These are phyloP conservation scores for Apoda limacodes DNA, from an alignment of 2,888 invertebrate genomes.

Conservation along the genomic window DNA sequence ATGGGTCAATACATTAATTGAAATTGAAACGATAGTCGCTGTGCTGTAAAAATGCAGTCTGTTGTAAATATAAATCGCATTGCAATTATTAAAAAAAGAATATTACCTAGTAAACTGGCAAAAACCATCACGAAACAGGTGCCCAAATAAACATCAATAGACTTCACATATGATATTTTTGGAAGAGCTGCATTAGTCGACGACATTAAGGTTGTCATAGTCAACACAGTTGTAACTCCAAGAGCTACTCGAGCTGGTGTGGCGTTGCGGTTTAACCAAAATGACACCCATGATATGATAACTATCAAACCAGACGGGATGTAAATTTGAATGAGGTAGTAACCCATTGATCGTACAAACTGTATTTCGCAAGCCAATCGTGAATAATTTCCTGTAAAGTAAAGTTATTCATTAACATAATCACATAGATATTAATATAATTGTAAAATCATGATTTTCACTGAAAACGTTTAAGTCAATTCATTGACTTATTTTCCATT, in stretches of 20 bases:
- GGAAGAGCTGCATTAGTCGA: constrained; percentile 97
- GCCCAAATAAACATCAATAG: constrained; percentile 96
- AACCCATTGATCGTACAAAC: constrained; percentile 97
- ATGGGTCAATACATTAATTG: background rate
- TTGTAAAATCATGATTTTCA: too few species aligned
- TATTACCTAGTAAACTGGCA: constrained; percentile 91
- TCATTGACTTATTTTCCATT: too few species aligned
- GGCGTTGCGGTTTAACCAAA: constrained; percentile 96
- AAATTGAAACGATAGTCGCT: too few species aligned
- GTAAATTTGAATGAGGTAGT: constrained; percentile 98
- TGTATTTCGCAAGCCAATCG: constrained; percentile 96
- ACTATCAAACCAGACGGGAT: constrained; percentile 97
- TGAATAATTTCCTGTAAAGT: constrained; percentile 95
- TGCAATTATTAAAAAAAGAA: constrained; percentile 25
- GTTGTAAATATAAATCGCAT: constrained; percentile 21
- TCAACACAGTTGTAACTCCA: constrained; percentile 95
- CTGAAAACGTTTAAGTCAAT: too few species aligned
- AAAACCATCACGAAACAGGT: constrained; percentile 99
- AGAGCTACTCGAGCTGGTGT: constrained; percentile 94
- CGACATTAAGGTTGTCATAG: constrained; percentile 98
- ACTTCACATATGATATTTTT: constrained; percentile 98
- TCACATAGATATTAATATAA: too few species aligned
- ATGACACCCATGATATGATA: constrained; percentile 97
- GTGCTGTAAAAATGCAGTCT: too few species aligned
- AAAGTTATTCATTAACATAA: too few species aligned